Percentiles rank a stretch among this genome's conserved stretches.
Evolutionary conservation across 2,797 vertebrate species (phyloP).

Genomic region (Sciurus carolinensis): DNA sequence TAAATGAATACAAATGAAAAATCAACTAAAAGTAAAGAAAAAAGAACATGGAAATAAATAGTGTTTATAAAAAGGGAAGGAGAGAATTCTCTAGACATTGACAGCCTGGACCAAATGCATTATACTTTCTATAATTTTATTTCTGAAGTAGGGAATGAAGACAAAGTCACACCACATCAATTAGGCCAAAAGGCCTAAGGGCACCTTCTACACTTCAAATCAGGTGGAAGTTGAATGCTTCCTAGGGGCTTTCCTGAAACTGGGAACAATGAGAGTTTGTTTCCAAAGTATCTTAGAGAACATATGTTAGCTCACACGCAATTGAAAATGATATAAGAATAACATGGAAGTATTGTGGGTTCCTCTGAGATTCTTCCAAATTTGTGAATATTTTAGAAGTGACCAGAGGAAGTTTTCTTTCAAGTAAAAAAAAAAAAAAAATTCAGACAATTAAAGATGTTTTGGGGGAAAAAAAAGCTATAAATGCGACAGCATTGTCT

Average conservation of each 20-base stretch:
- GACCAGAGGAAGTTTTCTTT: background rate
- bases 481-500: background rate
- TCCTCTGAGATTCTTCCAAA: background rate
- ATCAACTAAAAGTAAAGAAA: background rate
- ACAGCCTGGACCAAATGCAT: background rate
- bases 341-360: background rate
- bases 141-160: background rate
- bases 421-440: background rate
- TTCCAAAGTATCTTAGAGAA: background rate
- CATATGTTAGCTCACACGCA: background rate
- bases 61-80: background rate
- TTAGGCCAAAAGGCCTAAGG: background rate
- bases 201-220: background rate
- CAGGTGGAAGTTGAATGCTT: background rate
- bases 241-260: background rate
- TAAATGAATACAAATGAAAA: slow-evolving; percentile 26
- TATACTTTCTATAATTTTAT: background rate
- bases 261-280: background rate
- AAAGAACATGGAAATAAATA: background rate
- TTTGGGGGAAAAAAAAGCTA: background rate
- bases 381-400: background rate
- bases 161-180: background rate
- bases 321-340: background rate
- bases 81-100: background rate
- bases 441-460: background rate